Evolutionary conservation across 2,888 invertebrate species (phyloP).

Genomic region (Coelopa pilipes): DNA sequence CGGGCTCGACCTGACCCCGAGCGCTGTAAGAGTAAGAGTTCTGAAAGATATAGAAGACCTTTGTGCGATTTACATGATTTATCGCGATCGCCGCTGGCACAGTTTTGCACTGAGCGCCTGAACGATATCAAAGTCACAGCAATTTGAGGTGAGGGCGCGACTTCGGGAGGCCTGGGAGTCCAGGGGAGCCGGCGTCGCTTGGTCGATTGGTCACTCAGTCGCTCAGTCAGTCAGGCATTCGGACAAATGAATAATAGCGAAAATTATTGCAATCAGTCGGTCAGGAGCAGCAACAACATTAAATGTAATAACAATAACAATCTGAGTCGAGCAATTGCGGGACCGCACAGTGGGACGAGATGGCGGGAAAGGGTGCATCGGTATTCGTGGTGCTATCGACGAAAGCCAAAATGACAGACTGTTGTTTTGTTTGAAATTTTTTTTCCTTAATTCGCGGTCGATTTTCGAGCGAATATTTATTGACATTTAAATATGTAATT

Average conservation of each 20-base stretch:
- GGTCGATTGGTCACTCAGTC: not conserved
- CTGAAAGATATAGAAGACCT: too few species aligned
- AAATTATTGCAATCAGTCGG: constrained; percentile 29
- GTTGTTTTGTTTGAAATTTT: too few species aligned
- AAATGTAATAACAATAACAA: too few species aligned
- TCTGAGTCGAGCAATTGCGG: not conserved
- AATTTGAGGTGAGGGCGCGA: not conserved
- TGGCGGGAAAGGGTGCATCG: too few species aligned
- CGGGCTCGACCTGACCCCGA: not conserved
- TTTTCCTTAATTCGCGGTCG: too few species aligned
- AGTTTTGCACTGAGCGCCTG: constrained; percentile 12
- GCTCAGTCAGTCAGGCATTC: not conserved
- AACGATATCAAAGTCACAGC: constrained; percentile 29
- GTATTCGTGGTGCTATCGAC: too few species aligned
- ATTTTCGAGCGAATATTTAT: too few species aligned
- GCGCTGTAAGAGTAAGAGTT: not conserved
- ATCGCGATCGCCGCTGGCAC: constrained; percentile 10
- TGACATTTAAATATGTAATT: too few species aligned
- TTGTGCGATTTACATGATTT: too few species aligned
- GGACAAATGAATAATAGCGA: constrained; percentile 11
- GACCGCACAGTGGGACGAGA: not conserved
- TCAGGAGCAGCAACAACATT: not conserved
- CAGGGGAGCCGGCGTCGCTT: not conserved
- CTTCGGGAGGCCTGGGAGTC: not conserved
- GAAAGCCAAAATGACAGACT: too few species aligned